These are phyloP conservation scores for Timema cristinae DNA, from an alignment of 2,888 invertebrate genomes.

Conservation along the genomic window DNA sequence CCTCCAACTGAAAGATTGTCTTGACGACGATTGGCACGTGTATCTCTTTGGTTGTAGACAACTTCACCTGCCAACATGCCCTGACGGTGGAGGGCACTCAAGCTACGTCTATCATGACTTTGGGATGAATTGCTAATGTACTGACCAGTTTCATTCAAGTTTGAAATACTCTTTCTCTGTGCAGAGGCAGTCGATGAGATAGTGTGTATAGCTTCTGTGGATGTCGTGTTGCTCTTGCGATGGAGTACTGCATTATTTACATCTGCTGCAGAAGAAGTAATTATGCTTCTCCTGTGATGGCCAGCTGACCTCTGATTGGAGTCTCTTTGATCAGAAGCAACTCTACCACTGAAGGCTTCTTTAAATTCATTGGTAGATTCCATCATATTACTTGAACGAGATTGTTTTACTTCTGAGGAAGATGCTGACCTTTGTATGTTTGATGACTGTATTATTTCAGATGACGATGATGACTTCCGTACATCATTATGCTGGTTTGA, in stretches of 20 bases:
- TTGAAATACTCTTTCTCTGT: conserved; percentile 75
- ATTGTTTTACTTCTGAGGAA: conserved; percentile 18
- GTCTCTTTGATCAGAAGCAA: conserved; percentile 35
- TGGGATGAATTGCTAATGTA: conserved; percentile 62
- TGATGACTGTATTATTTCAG: not conserved
- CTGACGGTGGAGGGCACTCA: conserved; percentile 74
- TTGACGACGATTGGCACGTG: conserved; percentile 44
- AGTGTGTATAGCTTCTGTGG: conserved; percentile 68
- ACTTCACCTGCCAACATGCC: conserved; percentile 36
- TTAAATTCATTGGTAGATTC: conserved; percentile 50
- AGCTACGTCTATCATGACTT: conserved; percentile 68
- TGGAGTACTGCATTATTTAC: conserved; percentile 73
- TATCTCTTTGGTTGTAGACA: conserved; percentile 20
- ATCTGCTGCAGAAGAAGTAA: conserved; percentile 66
- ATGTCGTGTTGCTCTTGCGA: conserved; percentile 63
- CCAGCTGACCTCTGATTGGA: conserved; percentile 34
- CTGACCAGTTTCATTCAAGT: conserved; percentile 69
- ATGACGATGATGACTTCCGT: too few species aligned
- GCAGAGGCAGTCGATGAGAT: conserved; percentile 64
- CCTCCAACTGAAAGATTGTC: conserved; percentile 70
- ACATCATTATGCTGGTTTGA: too few species aligned
- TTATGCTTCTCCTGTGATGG: conserved; percentile 70
- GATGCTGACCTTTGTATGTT: conserved; percentile 20
- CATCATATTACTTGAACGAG: conserved; percentile 19
- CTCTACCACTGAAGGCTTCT: conserved; percentile 46